These are phyloP conservation scores for Metacarcinus magister DNA, from an alignment of 2,888 invertebrate genomes.

Conservation along the genomic window DNA sequence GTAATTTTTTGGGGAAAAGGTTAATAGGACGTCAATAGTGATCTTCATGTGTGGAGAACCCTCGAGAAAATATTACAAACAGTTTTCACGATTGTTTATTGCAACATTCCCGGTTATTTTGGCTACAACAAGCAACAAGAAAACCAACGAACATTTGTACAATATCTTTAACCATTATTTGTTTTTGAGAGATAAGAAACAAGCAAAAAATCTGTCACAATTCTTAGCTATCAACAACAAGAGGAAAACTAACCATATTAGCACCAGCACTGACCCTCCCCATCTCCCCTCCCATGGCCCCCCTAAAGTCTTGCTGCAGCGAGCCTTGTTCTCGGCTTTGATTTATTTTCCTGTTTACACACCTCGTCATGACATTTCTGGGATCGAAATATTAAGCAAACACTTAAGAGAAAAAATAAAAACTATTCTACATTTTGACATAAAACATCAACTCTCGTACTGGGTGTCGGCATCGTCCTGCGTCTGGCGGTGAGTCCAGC, in stretches of 20 bases:
- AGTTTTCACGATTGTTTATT: slow-evolving; percentile 51
- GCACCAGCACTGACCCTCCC: slow-evolving; percentile 35
- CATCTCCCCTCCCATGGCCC: neutral
- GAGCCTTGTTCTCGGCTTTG: neutral
- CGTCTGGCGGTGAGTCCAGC: neutral
- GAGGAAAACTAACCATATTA: slow-evolving; percentile 28
- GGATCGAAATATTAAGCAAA: slow-evolving; percentile 21
- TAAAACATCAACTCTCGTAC: slow-evolving; percentile 9
- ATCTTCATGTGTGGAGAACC: neutral
- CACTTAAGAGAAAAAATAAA: slow-evolving; percentile 51
- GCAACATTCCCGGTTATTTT: neutral
- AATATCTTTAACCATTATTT: slow-evolving; percentile 29
- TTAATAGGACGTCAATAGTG: neutral
- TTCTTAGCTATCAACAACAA: slow-evolving; percentile 17
- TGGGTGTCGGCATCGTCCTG: neutral
- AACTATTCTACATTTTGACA: slow-evolving; percentile 55
- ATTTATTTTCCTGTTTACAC: neutral
- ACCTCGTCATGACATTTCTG: neutral
- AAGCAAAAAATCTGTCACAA: neutral
- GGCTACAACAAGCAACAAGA: slow-evolving; percentile 44
- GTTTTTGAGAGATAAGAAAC: neutral
- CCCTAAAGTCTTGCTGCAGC: neutral
- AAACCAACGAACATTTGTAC: slow-evolving; percentile 37
- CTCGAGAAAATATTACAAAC: slow-evolving; percentile 18
- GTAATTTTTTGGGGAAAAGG: no score